Evolutionary conservation across 2,113 vertebrate genomes (phyloP).

Genomic region (Semicossyphus pulcher): DNA sequence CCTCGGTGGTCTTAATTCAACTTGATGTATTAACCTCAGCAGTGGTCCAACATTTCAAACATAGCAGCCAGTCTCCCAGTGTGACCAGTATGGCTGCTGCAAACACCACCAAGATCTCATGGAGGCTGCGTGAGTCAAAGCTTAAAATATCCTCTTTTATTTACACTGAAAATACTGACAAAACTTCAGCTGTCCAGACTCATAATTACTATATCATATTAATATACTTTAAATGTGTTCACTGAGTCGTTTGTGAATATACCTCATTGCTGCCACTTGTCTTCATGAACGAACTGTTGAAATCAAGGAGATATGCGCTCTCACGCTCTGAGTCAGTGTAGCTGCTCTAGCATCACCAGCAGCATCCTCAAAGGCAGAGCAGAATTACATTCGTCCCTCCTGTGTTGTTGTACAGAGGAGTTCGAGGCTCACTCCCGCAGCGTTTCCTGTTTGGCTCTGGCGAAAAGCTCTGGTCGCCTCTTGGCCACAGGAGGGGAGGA

Average conservation of each 20-base stretch:
- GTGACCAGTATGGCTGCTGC: constrained; percentile 86
- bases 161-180: background rate
- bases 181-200: too few relatives aligned
- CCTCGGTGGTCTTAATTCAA: background rate
- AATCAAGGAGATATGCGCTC: too few relatives aligned
- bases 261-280: too few relatives aligned
- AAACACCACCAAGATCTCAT: constrained; percentile 90
- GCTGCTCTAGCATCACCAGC: too few relatives aligned
- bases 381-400: background rate
- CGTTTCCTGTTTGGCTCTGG: constrained; percentile 91
- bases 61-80: constrained; percentile 9
- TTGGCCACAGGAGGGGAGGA: constrained; percentile 96
- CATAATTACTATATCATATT: too few relatives aligned
- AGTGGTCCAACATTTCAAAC: background rate
- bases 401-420: constrained; percentile 84
- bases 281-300: too few relatives aligned
- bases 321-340: too few relatives aligned
- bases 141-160: background rate
- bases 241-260: too few relatives aligned
- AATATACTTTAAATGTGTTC: too few relatives aligned
- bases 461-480: constrained; percentile 91
- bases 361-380: background rate
- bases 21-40: constrained; percentile 9
- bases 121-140: constrained; percentile 93
- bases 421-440: constrained; percentile 92